phyloP scores from a whole-genome alignment of 1,140 invertebrate species.

The Drosophila teissieri region DNA sequence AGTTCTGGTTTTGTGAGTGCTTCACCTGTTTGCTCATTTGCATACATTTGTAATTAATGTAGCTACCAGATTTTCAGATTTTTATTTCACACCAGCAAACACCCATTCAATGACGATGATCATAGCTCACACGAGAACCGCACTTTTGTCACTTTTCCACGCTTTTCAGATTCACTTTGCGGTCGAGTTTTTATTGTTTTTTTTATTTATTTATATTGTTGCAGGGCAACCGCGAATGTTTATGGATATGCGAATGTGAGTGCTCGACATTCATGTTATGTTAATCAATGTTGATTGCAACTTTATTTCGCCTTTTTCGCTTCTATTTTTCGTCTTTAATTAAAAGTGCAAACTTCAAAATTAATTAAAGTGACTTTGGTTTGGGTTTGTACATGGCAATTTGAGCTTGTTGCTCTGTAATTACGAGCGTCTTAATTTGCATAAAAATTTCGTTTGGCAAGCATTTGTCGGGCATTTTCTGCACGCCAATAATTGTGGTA shows the following conservation, averaged over 20 bases:
- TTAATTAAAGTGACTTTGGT: slow-evolving; percentile 59
- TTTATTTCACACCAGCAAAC: slow-evolving; percentile 35
- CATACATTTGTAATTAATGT: slow-evolving; percentile 75
- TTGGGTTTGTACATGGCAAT: slow-evolving; percentile 55
- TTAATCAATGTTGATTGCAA: slow-evolving; percentile 77
- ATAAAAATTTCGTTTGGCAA: slow-evolving; percentile 70
- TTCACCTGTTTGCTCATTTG: slow-evolving; percentile 59
- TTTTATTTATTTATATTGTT: slow-evolving; percentile 17
- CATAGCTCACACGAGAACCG: slow-evolving; percentile 75
- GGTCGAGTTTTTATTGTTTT: slow-evolving; percentile 49
- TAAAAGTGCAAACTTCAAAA: slow-evolving; percentile 75
- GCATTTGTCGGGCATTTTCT: slow-evolving; percentile 41
- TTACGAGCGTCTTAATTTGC: slow-evolving; percentile 70
- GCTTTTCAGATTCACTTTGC: slow-evolving; percentile 56
- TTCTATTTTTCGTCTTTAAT: slow-evolving; percentile 50
- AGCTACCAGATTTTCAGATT: slow-evolving; percentile 57
- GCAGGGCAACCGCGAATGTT: slow-evolving; percentile 40
- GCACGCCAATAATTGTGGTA: slow-evolving; percentile 17
- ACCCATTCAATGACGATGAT: slow-evolving; percentile 29
- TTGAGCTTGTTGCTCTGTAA: slow-evolving; percentile 60
- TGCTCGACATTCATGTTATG: slow-evolving; percentile 64
- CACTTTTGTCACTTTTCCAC: slow-evolving; percentile 76
- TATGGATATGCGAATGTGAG: slow-evolving; percentile 32
- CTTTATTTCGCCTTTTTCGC: slow-evolving; percentile 30
- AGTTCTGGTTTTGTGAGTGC: slow-evolving; percentile 19